Evolutionary conservation across 2,797 vertebrate genomes (phyloP).

Genomic region (Urophycis tenuis): DNA sequence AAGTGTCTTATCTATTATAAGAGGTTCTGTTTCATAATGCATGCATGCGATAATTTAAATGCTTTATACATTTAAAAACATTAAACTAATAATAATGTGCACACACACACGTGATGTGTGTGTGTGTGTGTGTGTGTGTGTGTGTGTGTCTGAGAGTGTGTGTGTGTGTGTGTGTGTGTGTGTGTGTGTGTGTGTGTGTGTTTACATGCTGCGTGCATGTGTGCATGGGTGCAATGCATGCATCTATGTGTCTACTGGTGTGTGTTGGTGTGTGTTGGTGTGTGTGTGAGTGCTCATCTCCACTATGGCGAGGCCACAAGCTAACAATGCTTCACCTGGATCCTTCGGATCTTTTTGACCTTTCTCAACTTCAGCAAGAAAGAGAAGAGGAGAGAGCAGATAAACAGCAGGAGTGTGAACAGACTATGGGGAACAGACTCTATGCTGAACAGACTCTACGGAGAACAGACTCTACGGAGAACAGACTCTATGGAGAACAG

Average conservation of each 20-base stretch:
- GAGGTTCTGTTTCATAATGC: not conserved
- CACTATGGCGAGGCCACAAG: conserved; percentile 74
- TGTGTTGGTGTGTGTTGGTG: not conserved
- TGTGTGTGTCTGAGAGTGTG: not conserved
- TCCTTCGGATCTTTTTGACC: conserved; percentile 98
- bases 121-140: conserved; percentile 1
- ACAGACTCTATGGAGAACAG: too few species aligned
- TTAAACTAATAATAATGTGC: not conserved
- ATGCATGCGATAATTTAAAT: not conserved
- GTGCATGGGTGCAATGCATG: conserved; percentile 12
- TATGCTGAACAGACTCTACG: conserved; percentile 75
- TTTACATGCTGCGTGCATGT: conserved; percentile 34
- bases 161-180: not conserved
- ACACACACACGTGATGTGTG: not conserved
- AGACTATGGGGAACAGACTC: too few species aligned
- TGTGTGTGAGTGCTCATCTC: conserved; percentile 25
- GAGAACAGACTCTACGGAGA: conserved; percentile 74
- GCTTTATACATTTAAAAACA: not conserved
- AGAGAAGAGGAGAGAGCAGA: conserved; percentile 75
- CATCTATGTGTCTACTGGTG: not conserved
- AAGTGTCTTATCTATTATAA: not conserved
- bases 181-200: not conserved
- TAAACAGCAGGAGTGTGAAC: conserved; percentile 90
- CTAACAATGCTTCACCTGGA: conserved; percentile 98
- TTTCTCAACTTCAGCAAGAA: conserved; percentile 79